A percentile compares a stretch with the other conserved stretches of the same genome.
Evolutionary conservation across 2,113 vertebrate genomes (phyloP).

Genomic region (Peromyscus californicus): DNA sequence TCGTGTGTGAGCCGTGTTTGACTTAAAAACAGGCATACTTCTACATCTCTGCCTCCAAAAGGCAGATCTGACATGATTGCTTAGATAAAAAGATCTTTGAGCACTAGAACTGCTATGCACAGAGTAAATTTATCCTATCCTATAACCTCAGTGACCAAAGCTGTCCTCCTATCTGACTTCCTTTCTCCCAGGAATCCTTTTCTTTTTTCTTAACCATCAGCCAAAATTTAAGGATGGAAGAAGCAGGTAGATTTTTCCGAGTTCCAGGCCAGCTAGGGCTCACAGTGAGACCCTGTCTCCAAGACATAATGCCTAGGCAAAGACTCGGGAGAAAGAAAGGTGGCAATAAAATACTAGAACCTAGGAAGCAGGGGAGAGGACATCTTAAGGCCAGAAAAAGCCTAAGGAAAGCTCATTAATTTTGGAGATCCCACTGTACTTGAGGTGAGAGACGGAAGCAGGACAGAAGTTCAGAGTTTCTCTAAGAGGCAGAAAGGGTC

Average conservation of each 20-base stretch:
- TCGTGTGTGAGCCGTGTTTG: background rate
- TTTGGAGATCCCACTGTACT: background rate
- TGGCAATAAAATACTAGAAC: background rate
- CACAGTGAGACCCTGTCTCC: background rate
- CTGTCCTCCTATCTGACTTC: background rate
- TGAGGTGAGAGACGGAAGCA: background rate
- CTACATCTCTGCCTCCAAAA: background rate
- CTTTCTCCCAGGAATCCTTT: background rate
- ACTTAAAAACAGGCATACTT: background rate
- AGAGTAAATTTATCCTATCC: background rate
- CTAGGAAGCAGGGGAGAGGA: background rate
- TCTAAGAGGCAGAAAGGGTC: background rate
- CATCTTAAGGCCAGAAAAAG: background rate
- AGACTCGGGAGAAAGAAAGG: background rate
- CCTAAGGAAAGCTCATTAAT: background rate
- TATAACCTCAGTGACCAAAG: background rate
- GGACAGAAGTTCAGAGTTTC: background rate
- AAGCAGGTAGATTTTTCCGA: background rate
- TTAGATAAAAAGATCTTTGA: background rate
- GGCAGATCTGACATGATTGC: background rate
- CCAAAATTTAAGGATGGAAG: background rate
- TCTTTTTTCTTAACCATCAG: constrained; percentile 32
- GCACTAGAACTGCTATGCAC: background rate
- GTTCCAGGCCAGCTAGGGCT: background rate
- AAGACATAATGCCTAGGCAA: background rate